phyloP scores from a whole-genome alignment of 2,113 vertebrate species.

The Rhinopomastus cyanomelas region DNA sequence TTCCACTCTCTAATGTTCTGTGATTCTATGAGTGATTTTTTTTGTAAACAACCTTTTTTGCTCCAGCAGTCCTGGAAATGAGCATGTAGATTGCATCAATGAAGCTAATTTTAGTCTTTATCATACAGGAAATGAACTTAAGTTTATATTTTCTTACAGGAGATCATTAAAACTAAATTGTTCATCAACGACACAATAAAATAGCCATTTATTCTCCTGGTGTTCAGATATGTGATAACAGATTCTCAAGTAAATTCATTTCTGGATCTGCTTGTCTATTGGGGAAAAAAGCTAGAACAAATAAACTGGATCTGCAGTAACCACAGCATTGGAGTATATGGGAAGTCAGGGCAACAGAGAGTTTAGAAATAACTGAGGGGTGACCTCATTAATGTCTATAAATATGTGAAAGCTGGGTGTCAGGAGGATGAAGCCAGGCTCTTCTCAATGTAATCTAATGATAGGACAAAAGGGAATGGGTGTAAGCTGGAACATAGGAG shows the following conservation, averaged over 20 bases:
- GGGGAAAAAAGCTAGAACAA: background rate
- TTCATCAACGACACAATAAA: background rate
- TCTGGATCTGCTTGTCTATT: accelerated
- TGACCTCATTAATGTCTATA: too few relatives aligned
- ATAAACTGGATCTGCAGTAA: background rate
- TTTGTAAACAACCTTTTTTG: background rate
- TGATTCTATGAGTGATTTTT: too few relatives aligned
- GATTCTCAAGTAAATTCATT: background rate
- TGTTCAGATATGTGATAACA: background rate
- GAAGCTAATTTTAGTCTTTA: background rate
- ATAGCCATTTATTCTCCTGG: background rate
- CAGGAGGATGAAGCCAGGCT: too few relatives aligned
- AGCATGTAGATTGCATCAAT: background rate
- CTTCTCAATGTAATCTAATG: too few relatives aligned
- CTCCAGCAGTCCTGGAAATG: background rate
- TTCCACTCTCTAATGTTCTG: too few relatives aligned
- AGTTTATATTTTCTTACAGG: background rate
- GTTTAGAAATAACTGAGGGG: too few relatives aligned
- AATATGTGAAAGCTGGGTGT: too few relatives aligned
- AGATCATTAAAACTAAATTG: background rate
- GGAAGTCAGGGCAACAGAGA: background rate
- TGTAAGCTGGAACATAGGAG: too few relatives aligned
- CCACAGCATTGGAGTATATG: background rate
- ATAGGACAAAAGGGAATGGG: too few relatives aligned
- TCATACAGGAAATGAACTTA: background rate